Conservation (phyloP, 2,797 vertebrate species). For the Chaetodon trifasciatus region DNA sequence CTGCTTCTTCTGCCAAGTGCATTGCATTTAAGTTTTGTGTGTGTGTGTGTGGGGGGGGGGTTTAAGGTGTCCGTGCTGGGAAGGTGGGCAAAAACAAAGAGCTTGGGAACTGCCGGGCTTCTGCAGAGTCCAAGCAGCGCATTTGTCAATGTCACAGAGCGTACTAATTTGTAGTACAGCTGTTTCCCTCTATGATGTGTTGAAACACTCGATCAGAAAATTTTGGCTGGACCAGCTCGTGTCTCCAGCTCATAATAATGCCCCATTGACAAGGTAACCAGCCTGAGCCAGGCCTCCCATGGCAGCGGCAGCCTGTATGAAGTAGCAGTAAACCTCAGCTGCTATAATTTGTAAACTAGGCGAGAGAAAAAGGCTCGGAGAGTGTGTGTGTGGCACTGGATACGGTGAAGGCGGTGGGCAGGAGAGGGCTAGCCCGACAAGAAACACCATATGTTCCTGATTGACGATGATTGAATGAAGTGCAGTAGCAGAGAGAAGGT, state of each 20-base stretch:
- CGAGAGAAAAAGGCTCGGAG: slow-evolving; percentile 48
- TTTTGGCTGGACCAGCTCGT: slow-evolving; percentile 71
- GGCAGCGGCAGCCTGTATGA: slow-evolving; percentile 44
- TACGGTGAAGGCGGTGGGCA: slow-evolving; percentile 31
- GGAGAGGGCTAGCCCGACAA: slow-evolving; percentile 26
- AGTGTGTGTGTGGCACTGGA: slow-evolving; percentile 72
- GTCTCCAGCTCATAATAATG: slow-evolving; percentile 79
- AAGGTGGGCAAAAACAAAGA: slow-evolving; percentile 50
- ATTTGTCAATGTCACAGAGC: slow-evolving; percentile 87
- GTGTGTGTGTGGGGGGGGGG: slow-evolving; percentile 23
- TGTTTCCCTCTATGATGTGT: slow-evolving; percentile 88
- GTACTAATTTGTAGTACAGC: slow-evolving; percentile 88
- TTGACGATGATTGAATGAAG: slow-evolving; percentile 79
- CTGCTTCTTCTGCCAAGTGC: slow-evolving; percentile 50
- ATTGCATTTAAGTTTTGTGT: slow-evolving; percentile 23
- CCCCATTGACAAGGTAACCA: slow-evolving; percentile 75
- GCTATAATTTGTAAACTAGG: slow-evolving; percentile 86
- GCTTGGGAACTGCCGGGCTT: slow-evolving; percentile 62
- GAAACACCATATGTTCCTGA: slow-evolving; percentile 76
- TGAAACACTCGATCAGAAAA: slow-evolving; percentile 86
- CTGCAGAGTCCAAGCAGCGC: slow-evolving; percentile 73
- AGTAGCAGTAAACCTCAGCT: slow-evolving; percentile 81
- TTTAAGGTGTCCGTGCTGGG: slow-evolving; percentile 56
- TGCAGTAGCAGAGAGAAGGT: slow-evolving; percentile 68
- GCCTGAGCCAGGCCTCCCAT: slow-evolving; percentile 53